Conservation (phyloP, 1,140 invertebrate species). For the Batillaria attramentaria region DNA sequence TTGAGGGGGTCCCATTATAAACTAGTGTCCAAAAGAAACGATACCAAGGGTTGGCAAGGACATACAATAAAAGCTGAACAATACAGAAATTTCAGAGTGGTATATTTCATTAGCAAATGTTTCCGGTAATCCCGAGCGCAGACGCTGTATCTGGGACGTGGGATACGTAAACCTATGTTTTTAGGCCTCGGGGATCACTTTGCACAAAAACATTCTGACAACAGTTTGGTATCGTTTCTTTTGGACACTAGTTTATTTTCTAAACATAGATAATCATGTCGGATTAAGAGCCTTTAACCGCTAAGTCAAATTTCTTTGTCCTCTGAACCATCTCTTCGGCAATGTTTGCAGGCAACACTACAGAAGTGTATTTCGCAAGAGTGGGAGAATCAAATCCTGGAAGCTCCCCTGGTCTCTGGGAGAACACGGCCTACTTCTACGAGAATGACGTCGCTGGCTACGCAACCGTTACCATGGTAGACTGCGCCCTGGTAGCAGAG, state of each 20-base stretch:
- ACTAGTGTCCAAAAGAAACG: too few species aligned
- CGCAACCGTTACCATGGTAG: background rate
- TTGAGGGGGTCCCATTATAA: too few species aligned
- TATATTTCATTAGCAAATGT: too few species aligned
- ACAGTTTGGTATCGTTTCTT: background rate
- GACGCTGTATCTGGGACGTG: too few species aligned
- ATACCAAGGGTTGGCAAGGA: too few species aligned
- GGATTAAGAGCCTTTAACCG: too few species aligned
- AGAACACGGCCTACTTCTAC: slow-evolving; percentile 9
- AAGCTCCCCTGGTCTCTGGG: background rate
- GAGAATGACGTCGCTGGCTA: background rate
- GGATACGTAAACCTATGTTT: background rate
- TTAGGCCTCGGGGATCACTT: background rate
- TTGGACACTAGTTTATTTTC: background rate
- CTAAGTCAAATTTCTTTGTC: background rate
- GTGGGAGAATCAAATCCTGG: background rate
- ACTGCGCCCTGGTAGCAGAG: slow-evolving; percentile 5
- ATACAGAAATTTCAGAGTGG: too few species aligned
- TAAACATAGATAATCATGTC: too few species aligned
- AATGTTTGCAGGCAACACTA: slow-evolving; percentile 1
- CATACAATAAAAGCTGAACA: too few species aligned
- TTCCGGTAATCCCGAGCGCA: too few species aligned
- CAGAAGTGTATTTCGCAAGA: background rate
- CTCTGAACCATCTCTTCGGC: background rate
- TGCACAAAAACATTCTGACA: background rate